Evolutionary conservation across 2,113 vertebrate genomes (phyloP).

Genomic region (Willisornis vidua): DNA sequence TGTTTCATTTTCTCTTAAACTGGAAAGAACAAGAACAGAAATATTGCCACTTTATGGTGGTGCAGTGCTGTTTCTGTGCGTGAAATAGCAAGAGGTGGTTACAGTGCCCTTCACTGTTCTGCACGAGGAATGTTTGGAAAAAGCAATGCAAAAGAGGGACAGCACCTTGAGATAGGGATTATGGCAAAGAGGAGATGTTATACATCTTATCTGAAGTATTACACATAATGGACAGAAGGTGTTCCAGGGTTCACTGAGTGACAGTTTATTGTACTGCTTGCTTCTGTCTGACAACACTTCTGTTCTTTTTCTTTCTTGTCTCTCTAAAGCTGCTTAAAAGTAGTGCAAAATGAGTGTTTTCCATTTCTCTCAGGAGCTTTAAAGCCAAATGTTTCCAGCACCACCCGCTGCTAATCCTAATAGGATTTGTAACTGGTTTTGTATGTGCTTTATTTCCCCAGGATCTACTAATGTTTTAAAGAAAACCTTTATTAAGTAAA

Average conservation of each 20-base stretch:
- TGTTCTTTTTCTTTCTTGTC: background rate
- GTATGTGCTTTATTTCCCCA: constrained; percentile 27
- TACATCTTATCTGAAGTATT: background rate
- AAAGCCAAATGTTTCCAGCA: background rate
- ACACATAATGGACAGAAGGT: background rate
- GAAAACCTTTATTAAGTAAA: constrained; percentile 19
- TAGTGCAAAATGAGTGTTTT: background rate
- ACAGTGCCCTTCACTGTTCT: rapidly evolving
- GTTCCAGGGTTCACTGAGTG: background rate
- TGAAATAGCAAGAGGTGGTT: background rate
- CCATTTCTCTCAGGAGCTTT: background rate
- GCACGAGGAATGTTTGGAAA: rapidly evolving
- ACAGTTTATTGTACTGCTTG: background rate
- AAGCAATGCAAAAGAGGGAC: background rate
- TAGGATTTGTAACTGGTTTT: constrained; percentile 11
- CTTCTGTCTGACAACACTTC: background rate
- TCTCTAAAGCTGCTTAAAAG: background rate
- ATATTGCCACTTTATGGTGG: background rate
- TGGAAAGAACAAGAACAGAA: background rate
- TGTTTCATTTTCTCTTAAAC: background rate
- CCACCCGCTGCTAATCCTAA: background rate
- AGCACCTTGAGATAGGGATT: background rate
- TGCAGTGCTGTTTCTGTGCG: background rate
- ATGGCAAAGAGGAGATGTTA: background rate
- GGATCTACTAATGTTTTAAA: background rate